Evolutionary conservation across 2,797 vertebrate species (phyloP), one percentile per base, ranked within the genome.

Genomic region (Alfaro cultratus): DNA sequence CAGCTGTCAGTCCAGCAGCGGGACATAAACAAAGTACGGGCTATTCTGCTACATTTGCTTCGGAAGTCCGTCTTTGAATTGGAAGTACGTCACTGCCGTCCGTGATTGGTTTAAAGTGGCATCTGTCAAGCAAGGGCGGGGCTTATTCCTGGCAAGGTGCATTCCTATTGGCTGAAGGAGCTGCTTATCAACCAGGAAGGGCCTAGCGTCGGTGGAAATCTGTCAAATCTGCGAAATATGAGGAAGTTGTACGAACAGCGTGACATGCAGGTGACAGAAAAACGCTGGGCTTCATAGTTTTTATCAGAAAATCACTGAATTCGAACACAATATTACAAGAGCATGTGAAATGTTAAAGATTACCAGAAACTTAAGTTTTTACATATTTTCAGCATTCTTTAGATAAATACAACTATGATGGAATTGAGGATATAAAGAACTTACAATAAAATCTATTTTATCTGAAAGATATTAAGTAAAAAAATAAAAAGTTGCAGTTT

Each of bases 21-120:
- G 92, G 89, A 95, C 91, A 95, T 96, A 96, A 96, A 96, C 96
- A 96, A 95, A 96, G 94, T 96, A 80, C 82, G 45, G 73, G 92
- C 91, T 91, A 80, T 88, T 90, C 89, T 77, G 84, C 92, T 90
- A 83, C 90, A 82, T 85, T 92, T 79, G 85, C 81, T 86, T 94
- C 94, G 91, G 95, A 96, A 95, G 93, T 92, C 92, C 89, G 87
- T 94, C 89, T 92, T 85, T 81, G 81, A 86, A 73, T 85, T 77
- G 86, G 84, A 74, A 87, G 81, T 26, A 81, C 84, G 64, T 81
- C 80, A 55, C 2, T 1, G 0, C 16, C 46, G 16, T 23, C 15
- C 9, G 4, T 89, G 85, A 95, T 95, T 95, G 92, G 95, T 46
- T 88, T 0, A 70, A 10, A n/a, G 0, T 0, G 10, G 74, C 77